Evolutionary conservation across 2,888 invertebrate species (phyloP).

Genomic region (Ophion ventricosus): DNA sequence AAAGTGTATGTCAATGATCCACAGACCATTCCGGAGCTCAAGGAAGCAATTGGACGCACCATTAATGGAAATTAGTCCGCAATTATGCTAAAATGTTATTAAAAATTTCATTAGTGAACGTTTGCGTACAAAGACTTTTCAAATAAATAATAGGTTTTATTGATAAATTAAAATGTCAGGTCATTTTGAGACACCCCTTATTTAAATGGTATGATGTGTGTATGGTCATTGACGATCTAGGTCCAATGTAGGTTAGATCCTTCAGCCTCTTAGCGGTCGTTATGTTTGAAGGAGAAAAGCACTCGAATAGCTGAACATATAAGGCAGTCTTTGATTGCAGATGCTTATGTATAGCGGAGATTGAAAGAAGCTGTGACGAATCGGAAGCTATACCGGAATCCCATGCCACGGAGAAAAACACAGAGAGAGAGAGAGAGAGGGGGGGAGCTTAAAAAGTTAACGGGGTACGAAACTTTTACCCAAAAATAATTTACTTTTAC

Average conservation of each 20-base stretch:
- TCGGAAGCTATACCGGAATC: conserved; percentile 7
- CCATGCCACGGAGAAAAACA: too few relatives aligned
- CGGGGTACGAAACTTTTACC: background rate
- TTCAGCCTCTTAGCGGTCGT: background rate
- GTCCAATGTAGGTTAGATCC: background rate
- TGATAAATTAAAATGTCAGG: too few relatives aligned
- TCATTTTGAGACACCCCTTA: too few relatives aligned
- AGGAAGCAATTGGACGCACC: too few relatives aligned
- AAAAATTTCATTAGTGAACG: too few relatives aligned
- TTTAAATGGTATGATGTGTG: background rate
- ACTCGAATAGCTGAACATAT: conserved; percentile 13
- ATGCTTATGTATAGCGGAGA: conserved; percentile 5
- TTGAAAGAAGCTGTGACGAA: conserved; percentile 35
- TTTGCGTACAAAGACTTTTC: too few relatives aligned
- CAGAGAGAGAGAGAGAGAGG: background rate
- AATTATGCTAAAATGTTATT: too few relatives aligned
- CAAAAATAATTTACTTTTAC: too few relatives aligned
- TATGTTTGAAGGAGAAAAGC: conserved; percentile 6
- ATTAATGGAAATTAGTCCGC: too few relatives aligned
- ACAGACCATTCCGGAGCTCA: too few relatives aligned
- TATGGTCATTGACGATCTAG: background rate
- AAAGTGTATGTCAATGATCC: too few relatives aligned
- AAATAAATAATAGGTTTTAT: too few relatives aligned
- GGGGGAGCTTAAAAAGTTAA: conserved; percentile 8
- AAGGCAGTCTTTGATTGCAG: background rate